phyloP scores from a whole-genome alignment of 2,888 invertebrate genomes.

The Bellardia bayeri region DNA sequence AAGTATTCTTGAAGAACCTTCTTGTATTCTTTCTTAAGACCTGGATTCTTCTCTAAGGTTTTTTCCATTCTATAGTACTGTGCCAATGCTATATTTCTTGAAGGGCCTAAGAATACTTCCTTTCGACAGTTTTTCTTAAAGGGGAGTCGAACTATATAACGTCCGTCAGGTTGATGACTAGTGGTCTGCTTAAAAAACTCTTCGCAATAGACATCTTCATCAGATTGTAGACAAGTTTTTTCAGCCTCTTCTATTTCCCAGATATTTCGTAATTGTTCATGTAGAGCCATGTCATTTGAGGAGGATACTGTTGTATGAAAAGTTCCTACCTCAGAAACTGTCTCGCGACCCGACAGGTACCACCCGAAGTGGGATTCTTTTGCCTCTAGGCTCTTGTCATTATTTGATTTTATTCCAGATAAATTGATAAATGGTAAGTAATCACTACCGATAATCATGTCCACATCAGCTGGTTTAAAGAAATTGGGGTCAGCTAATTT shows the following conservation, averaged over 20 bases:
- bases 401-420: background rate
- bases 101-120: background rate
- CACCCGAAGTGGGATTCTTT: conserved; percentile 37
- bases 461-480: conserved; percentile 13
- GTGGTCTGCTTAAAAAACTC: background rate
- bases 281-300: conserved; percentile 1
- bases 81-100: background rate
- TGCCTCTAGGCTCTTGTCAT: conserved; percentile 3
- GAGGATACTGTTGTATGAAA: conserved; percentile 1
- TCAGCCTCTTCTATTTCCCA: conserved; percentile 47
- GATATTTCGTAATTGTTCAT: conserved; percentile 16
- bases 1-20: conserved; percentile 39
- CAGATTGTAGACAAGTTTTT: background rate
- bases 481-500: conserved; percentile 25
- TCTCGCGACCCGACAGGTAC: conserved; percentile 3
- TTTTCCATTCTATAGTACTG: conserved; percentile 37
- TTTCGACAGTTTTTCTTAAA: background rate
- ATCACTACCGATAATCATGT: conserved; percentile 33
- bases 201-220: conserved; percentile 28
- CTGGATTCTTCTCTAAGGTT: background rate
- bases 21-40: background rate
- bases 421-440: conserved; percentile 29
- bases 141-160: background rate
- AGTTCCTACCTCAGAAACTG: background rate
- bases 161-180: background rate